These are phyloP conservation scores for Collichthys lucidus DNA, from an alignment of 2,113 vertebrate species.

Conservation along the genomic window DNA sequence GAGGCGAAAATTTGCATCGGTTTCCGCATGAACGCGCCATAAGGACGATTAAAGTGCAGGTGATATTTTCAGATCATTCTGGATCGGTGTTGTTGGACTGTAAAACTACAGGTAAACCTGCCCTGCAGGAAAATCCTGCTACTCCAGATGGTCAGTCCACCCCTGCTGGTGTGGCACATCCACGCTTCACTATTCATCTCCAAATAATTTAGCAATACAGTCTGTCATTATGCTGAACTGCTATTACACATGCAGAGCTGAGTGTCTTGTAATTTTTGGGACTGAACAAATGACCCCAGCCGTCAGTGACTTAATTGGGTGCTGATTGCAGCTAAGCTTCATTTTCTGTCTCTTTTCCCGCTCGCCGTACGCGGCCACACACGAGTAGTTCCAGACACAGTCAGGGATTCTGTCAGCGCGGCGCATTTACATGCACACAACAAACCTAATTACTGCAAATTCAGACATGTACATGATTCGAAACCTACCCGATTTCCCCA, in stretches of 20 bases:
- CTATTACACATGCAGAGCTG: background rate
- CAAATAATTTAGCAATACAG: background rate
- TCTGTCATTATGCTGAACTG: background rate
- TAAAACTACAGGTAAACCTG: constrained; percentile 7
- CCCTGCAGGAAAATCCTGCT: constrained; percentile 1
- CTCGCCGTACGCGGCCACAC: background rate
- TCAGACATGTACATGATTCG: constrained; percentile 19
- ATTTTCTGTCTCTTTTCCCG: background rate
- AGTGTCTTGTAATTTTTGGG: constrained; percentile 23
- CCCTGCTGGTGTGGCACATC: constrained; percentile 14
- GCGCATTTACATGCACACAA: constrained; percentile 32
- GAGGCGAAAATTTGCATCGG: no score
- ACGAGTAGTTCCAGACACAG: constrained; percentile 2
- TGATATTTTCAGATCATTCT: background rate
- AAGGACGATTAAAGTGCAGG: background rate
- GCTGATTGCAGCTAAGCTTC: constrained; percentile 28
- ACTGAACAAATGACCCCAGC: constrained; percentile 14
- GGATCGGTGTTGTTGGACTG: background rate
- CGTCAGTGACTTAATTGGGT: constrained; percentile 18
- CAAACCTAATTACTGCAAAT: constrained; percentile 17
- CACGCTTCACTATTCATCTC: constrained; percentile 16
- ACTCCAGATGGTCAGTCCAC: constrained; percentile 28
- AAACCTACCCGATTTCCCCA: background rate
- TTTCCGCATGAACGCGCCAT: no score
- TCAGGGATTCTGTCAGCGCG: constrained; percentile 3